Base-by-base conservation (phyloP, 2,888 invertebrate species). In the Nymphalis polychloros region DNA sequence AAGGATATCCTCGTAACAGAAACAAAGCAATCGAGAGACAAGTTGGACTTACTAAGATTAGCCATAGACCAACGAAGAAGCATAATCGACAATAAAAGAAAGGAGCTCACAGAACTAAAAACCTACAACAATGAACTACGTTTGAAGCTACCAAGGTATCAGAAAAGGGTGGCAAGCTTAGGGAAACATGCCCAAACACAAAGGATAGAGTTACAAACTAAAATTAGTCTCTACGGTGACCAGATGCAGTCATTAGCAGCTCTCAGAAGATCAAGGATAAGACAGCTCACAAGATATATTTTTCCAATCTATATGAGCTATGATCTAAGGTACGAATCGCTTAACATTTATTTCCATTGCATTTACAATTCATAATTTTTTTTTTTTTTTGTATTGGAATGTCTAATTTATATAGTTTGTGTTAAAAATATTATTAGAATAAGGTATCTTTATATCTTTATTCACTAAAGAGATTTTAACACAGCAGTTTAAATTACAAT, bases 221-320 rank as follows among this genome's bases (percentile, higher is more conserved):
- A 82, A 75, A 80, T 86, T 8, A 78, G 79, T 63, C 71, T 72
- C 0, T 90, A 86, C 72, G 84, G 80, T 50, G 89, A 90, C 19
- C 84, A 86, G 66, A 83, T 84, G 0, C 84, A 87, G 48, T 72
- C 78, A 0, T 73, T 86, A 59, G 90, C 90, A 49, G 88, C 89
- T 0, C 72, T 92, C 59, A 77, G 92, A 0, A 77, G 92, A 49
- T 87, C 89, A 1, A 74, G 91, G 60, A 90, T 92, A 82, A 76
- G 92, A 53, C 92, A 92, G 77, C 85, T 92, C 8, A 86, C 83
- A 0, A 87, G 89, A 73, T 91, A 91, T 75, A 92, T 92, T 50
- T 92, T 92, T 75, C 92, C 94, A 7, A 88, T 94, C 60, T 90
- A 90, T 73, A 85, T 92, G 76, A 91, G 84, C 50, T 89, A 89